These are phyloP conservation scores for Suricata suricatta DNA, from an alignment of 2,113 vertebrate genomes.

Conservation along the genomic window DNA sequence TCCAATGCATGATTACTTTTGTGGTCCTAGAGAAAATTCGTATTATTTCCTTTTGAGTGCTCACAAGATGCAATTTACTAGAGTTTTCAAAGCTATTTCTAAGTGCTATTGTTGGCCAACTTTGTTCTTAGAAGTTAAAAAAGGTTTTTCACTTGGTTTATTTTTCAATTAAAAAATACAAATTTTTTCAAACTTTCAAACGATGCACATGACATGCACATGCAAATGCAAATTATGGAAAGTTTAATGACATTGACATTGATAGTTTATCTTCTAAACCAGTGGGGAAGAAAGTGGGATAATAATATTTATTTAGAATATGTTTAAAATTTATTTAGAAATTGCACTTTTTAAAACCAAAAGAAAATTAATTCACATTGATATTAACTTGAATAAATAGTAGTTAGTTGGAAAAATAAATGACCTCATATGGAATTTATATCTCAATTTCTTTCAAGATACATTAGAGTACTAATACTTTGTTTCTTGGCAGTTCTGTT, in stretches of 20 bases:
- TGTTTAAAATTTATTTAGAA: not conserved
- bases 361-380: not conserved
- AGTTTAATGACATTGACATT: not conserved
- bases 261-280: not conserved
- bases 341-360: not conserved
- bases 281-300: not conserved
- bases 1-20: not conserved
- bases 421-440: not conserved
- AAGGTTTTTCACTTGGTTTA: not conserved
- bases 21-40: not conserved
- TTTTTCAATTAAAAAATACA: not conserved
- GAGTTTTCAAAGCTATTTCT: slow-evolving; percentile 10
- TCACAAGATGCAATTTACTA: not conserved
- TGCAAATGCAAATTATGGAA: not conserved
- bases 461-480: not conserved
- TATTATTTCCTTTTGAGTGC: slow-evolving; percentile 9
- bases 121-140: not conserved
- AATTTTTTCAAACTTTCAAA: not conserved
- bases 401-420: slow-evolving; percentile 20
- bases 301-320: not conserved
- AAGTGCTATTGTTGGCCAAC: not conserved
- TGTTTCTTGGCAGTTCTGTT: slow-evolving; percentile 9
- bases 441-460: not conserved
- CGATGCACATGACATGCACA: not conserved
- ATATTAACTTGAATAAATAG: not conserved